Evolutionary conservation across 2,113 vertebrate genomes (phyloP), one percentile per base, ranked within the genome.

Genomic region (Gavialis gangeticus): DNA sequence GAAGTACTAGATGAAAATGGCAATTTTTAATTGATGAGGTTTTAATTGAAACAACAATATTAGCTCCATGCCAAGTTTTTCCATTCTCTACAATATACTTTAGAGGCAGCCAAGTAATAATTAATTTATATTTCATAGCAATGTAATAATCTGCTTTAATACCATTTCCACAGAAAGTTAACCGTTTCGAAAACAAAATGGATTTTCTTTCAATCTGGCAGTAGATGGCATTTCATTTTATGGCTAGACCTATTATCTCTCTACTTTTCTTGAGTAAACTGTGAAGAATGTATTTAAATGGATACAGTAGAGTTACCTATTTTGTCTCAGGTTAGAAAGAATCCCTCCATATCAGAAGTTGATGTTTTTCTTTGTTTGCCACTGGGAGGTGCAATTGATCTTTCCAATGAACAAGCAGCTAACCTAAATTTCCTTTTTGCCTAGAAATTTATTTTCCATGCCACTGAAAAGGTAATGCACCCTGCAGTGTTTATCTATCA

Each of bases 311-410:
- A 76, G 27, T 46, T 64, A 18, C 5, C 5, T 55, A 15, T 0
- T 19, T n/a, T 57, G 7, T 17, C 18, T 69, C 4, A 30, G 37
- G 46, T 63, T 22, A 18, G 5, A 5, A 30, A 75, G 73, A 85
- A 78, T 24, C 3, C 1, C 24, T 0, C 0, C 3, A 7, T 3
- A 2, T 37, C 18, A 66, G 28, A 58, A 15, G 13, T 10, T 24
- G 17, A 15, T 15, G 21, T 22, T 4, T 87, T 84, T 21, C 82
- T 87, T 79, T 27, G 12, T 27, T 46, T 11, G 71, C 96, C 97
- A 98, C 96, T 73, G 97, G 97, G 96, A 93, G 97, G 96, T 86
- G 96, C 77, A 91, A 75, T 86, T 94, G 81, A 75, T 88, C 84
- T 85, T 88, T 79, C 27, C 12, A 79, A 67, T 54, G 24, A 59